Base-by-base conservation (phyloP, 2,797 vertebrate species). In the Syndactyla subalaris region DNA sequence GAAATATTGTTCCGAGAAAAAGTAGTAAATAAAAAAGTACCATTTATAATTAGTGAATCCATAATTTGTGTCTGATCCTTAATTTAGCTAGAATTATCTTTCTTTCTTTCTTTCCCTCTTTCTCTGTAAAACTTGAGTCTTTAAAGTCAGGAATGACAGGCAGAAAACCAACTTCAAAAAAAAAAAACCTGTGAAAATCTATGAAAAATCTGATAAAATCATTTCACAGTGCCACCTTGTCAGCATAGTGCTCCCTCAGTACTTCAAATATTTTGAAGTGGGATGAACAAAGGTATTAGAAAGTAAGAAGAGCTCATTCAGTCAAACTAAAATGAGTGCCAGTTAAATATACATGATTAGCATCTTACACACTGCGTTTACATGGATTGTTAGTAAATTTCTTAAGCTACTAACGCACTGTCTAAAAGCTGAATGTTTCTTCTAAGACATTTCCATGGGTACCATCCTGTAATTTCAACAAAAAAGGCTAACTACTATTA, bases 211-310 rank as follows among this genome's bases (percentile, higher is more conserved):
- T 34, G 34, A 85, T 71, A 9, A 73, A 93, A 36, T 46, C 4
- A 4, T 85, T 86, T 91, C 77, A 92, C 62, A 88, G 81, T 90
- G 58, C 63, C 62, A 90, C 58, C 58, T 92, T 92, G 85, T 86
- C 91, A 92, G 34, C 49, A 63, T 10, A 81, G n/a, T 30, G 24
- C 32, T 95, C n/a, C 48, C 4, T 2, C 22, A 84, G 24, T 41
- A 93, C 29, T 81, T 84, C 62, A 92, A 88, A 88, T 92, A 89
- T 91, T 92, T 88, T 91, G 55, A 95, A 95, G 62, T 36, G 58
- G 89, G 20, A 78, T 90, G 66, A 94, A 92, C 38, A 95, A 88
- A 80, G 58, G n/a, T 17, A 77, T 46, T 62, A 65, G 39, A 91
- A 94, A 80, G 36, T 48, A 79, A 78, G 29, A 83, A 48, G 13